phyloP scores from a whole-genome alignment of 2,888 invertebrate genomes.

The Caenorhabditis sp. region DNA sequence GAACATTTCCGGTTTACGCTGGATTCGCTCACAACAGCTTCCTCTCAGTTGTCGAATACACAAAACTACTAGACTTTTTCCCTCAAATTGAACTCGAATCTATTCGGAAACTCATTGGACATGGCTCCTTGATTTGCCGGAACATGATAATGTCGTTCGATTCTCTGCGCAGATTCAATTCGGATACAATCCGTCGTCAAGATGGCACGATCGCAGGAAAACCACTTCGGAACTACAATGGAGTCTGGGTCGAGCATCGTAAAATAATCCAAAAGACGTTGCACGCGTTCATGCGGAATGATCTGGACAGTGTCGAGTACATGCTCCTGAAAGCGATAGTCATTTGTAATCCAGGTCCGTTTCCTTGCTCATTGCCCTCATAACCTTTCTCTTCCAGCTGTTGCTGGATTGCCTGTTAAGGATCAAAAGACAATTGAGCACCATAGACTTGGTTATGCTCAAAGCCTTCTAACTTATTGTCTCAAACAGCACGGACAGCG shows the following conservation, averaged over 20 bases:
- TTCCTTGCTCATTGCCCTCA: not conserved
- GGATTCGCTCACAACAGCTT: slow-evolving; percentile 18
- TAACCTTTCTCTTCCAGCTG: not conserved
- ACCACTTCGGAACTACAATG: slow-evolving; percentile 21
- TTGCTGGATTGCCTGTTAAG: not conserved
- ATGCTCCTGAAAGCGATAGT: slow-evolving; percentile 29
- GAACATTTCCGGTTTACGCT: slow-evolving; percentile 3
- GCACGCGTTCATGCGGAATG: slow-evolving; percentile 17
- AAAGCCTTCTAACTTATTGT: slow-evolving; percentile 22
- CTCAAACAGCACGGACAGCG: slow-evolving; percentile 13
- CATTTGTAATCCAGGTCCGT: slow-evolving; percentile 17
- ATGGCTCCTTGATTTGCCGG: slow-evolving; percentile 8
- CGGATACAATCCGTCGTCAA: slow-evolving; percentile 15
- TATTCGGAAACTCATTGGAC: not conserved
- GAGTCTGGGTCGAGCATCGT: slow-evolving; percentile 34
- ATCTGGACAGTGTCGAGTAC: slow-evolving; percentile 13
- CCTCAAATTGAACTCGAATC: not conserved
- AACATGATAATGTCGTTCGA: slow-evolving; percentile 14
- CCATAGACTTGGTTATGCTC: slow-evolving; percentile 1
- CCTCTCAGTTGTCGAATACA: slow-evolving; percentile 10
- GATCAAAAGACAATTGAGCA: slow-evolving; percentile 5
- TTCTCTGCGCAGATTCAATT: slow-evolving; percentile 11
- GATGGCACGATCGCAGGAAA: slow-evolving; percentile 21
- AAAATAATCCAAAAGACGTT: slow-evolving; percentile 27
- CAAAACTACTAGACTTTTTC: slow-evolving; percentile 18